phyloP scores from a whole-genome alignment of 2,113 vertebrate species.

The Amphiprion ocellaris region DNA sequence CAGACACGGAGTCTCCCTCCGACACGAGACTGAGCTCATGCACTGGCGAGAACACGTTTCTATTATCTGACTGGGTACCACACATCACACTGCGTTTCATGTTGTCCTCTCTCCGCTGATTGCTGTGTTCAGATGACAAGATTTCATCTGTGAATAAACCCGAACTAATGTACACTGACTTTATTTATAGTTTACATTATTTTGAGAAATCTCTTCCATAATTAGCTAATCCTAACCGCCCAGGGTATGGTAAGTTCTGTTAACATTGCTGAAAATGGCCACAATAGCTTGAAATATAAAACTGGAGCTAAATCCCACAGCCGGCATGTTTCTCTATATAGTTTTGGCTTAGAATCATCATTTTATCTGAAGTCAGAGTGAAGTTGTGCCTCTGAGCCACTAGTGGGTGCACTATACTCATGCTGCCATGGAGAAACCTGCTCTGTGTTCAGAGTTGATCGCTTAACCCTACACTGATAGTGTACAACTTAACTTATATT shows the following conservation, averaged over 20 bases:
- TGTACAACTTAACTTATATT: neutral
- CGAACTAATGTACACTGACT: neutral
- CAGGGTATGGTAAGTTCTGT: neutral
- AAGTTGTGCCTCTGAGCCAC: slow-evolving; percentile 62
- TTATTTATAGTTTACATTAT: too few relatives aligned
- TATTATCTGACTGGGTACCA: neutral
- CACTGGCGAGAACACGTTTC: neutral
- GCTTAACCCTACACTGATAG: slow-evolving; percentile 10
- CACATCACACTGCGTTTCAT: neutral
- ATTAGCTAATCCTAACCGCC: too few relatives aligned
- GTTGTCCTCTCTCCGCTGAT: neutral
- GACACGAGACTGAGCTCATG: slow-evolving; percentile 32
- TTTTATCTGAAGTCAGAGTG: slow-evolving; percentile 18
- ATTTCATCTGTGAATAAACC: neutral
- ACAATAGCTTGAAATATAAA: neutral
- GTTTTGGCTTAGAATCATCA: neutral
- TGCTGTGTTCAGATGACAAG: neutral
- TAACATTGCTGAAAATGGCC: neutral
- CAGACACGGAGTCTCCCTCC: slow-evolving; percentile 37
- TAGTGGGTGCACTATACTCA: slow-evolving; percentile 74
- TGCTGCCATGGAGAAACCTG: neutral
- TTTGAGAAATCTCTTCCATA: too few relatives aligned
- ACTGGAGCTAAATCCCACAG: neutral
- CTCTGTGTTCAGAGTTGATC: slow-evolving; percentile 3
- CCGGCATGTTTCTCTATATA: neutral